These are phyloP conservation scores for Tinamus major DNA, from an alignment of 2,797 vertebrate genomes.

Conservation along the genomic window DNA sequence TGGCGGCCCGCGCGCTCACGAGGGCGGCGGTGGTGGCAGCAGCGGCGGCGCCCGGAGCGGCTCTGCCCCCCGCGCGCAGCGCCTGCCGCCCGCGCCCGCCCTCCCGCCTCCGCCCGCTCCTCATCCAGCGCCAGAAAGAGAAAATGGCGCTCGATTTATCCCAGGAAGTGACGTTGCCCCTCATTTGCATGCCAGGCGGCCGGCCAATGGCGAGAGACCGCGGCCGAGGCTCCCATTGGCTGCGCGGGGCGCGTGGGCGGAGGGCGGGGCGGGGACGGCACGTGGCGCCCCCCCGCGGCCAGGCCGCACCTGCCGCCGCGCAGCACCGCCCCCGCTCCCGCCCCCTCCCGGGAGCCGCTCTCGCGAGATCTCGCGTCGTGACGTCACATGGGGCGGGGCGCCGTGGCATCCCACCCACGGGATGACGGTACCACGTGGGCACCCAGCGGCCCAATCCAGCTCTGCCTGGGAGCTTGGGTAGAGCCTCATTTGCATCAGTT, in stretches of 20 bases:
- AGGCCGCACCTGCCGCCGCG: neutral
- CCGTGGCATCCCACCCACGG: neutral
- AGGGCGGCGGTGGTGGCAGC: neutral
- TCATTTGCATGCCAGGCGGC: constrained; percentile 87
- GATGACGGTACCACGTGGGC: constrained; percentile 72
- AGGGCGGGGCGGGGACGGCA: neutral
- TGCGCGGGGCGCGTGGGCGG: neutral
- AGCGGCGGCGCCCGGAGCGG: no score
- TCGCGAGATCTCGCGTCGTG: constrained; percentile 60
- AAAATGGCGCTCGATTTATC: constrained; percentile 94
- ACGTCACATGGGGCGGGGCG: constrained; percentile 51
- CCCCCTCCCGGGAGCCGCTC: neutral
- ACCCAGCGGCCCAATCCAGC: constrained; percentile 10
- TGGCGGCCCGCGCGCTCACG: neutral
- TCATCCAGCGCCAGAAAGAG: constrained; percentile 82
- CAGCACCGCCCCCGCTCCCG: neutral
- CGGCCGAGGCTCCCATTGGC: constrained; percentile 28
- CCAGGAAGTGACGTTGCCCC: constrained; percentile 88
- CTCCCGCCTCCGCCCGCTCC: constrained; percentile 18
- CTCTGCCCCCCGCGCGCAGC: neutral
- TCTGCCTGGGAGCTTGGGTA: constrained; percentile 78
- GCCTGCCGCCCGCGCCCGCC: constrained; percentile 32
- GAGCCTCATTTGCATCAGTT: constrained; percentile 32
- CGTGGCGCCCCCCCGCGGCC: neutral
- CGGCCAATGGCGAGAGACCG: constrained; percentile 84